Base-by-base conservation (phyloP, 2,113 vertebrate species). In the Phalacrocorax carbo region DNA sequence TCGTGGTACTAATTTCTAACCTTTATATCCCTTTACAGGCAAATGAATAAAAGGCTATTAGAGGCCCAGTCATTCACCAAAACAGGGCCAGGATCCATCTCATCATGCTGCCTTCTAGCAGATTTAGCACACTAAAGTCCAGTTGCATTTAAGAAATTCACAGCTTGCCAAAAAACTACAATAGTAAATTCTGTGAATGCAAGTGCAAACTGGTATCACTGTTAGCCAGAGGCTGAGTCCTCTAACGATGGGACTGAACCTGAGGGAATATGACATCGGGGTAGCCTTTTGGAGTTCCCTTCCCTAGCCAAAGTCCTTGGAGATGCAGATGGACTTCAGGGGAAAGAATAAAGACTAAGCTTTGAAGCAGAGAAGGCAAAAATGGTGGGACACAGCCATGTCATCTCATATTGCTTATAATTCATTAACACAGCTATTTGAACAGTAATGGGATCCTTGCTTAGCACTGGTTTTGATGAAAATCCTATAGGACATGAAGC, bases 401-500 rank as follows among this genome's bases (percentile, higher is more conserved):
- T 83, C 7, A 0, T 64, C 46, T 88, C 3, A 0, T 88, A 46
- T 34, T 83, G 55, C 68, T 81, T 86, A 55, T 84, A 92, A 94
- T 57, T 93, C 60, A 48, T 92, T 95, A 91, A 71, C 48, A 68
- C 52, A 88, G 23, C 27, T 90, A 49, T 90, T 90, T 92, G 65
- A 95, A 87, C 72, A 65, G n/a, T 72, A 89, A 76, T 82, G 36
- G 44, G 60, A 84, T 76, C 73, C 44, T 94, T 82, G 48, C 42
- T 75, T 64, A 90, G 20, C 13, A 36, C 27, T 84, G 40, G 12
- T 79, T 90, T 79, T 96, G 97, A 97, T 76, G 77, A 79, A 85
- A 94, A 97, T 95, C 72, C 8, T 25, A 42, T 69, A 82, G 81
- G 91, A 94, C 96, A 81, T 85, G 95, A 97, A 89, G 90, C 70